A percentile compares a stretch with the other conserved stretches of the same genome.
phyloP scores from a whole-genome alignment of 2,888 invertebrate genomes.

The Lingula anatina region DNA sequence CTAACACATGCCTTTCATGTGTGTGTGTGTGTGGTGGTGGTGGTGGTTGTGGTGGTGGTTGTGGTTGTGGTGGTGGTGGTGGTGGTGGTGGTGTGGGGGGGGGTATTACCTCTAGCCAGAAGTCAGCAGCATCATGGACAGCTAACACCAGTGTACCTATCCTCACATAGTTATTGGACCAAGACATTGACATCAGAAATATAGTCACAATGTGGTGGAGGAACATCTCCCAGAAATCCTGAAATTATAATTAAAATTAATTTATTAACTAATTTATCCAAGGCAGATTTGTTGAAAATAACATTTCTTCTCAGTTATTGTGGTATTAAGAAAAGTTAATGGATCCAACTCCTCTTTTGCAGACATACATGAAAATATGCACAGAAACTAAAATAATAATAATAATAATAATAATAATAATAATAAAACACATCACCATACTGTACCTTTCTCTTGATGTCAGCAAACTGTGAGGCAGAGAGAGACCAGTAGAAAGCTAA shows the following conservation, averaged over 20 bases:
- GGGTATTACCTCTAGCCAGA: conserved; percentile 50
- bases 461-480: conserved; percentile 84
- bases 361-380: no score
- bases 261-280: neutral
- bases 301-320: no score
- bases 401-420: no score
- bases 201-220: conserved; percentile 94
- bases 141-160: conserved; percentile 78
- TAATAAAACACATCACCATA: no score
- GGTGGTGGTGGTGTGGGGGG: neutral
- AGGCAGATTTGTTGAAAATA: no score
- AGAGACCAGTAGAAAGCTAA: conserved; percentile 94
- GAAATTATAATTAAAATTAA: conserved; percentile 12
- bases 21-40: no score
- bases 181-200: conserved; percentile 82
- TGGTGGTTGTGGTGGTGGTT: no score
- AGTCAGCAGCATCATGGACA: conserved; percentile 55
- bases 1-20: no score
- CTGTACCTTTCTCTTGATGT: conserved; percentile 68
- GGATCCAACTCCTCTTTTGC: no score
- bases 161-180: conserved; percentile 86
- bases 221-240: conserved; percentile 94
- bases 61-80: no score
- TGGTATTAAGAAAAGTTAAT: no score
- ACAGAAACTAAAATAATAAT: no score